phyloP scores from a whole-genome alignment of 1,140 invertebrate genomes.

The Hermetia illucens region DNA sequence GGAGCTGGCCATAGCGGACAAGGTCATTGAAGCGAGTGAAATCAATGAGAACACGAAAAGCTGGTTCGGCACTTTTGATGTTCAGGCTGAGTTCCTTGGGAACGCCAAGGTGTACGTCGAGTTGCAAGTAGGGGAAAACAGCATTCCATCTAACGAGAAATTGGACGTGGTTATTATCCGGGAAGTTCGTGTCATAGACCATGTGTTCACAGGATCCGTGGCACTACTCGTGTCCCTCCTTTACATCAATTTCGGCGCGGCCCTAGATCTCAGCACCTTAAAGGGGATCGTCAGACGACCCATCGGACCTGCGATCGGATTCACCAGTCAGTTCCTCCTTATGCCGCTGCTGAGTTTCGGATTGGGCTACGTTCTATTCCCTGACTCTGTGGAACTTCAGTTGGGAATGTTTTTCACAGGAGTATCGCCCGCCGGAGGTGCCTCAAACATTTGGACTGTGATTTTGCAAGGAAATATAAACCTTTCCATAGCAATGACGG shows the following conservation, averaged over 20 bases:
- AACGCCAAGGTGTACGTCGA: conserved; percentile 8
- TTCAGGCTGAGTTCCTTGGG: conserved; percentile 9
- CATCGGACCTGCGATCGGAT: conserved; percentile 70
- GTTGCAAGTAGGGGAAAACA: conserved; percentile 1
- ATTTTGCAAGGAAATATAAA: conserved; percentile 77
- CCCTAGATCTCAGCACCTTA: conserved; percentile 63
- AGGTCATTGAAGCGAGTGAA: not conserved
- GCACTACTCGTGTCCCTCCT: conserved; percentile 66
- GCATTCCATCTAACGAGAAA: conserved; percentile 15
- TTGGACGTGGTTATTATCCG: conserved; percentile 45
- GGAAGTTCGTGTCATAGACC: conserved; percentile 49
- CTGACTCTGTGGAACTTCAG: conserved; percentile 49
- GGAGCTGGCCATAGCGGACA: not conserved
- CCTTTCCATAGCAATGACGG: conserved; percentile 86
- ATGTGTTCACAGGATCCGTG: conserved; percentile 62
- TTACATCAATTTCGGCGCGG: conserved; percentile 90
- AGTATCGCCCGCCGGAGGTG: conserved; percentile 76
- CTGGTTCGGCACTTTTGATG: conserved; percentile 7
- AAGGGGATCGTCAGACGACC: conserved; percentile 55
- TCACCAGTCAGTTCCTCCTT: conserved; percentile 68
- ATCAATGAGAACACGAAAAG: not conserved
- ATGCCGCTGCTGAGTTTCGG: conserved; percentile 80
- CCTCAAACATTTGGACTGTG: conserved; percentile 92
- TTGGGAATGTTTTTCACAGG: conserved; percentile 86
- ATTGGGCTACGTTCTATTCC: conserved; percentile 58